Conservation (phyloP, 2,888 invertebrate genomes). For the Unio delphinus region DNA sequence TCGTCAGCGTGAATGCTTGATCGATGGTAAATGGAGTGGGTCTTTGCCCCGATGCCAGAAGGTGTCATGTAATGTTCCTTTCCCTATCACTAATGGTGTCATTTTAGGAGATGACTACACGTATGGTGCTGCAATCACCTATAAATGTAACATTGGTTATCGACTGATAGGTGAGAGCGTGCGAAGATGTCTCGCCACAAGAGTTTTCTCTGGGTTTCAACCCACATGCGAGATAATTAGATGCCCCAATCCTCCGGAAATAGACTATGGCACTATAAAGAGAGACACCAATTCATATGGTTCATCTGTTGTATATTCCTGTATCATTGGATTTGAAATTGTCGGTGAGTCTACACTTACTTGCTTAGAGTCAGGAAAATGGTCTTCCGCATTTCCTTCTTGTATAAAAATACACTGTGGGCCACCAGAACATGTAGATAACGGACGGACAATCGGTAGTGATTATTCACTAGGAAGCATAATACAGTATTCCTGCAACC, state of each 20-base stretch:
- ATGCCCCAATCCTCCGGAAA: constrained; percentile 30
- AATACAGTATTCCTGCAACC: constrained; percentile 48
- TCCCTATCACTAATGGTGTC: constrained; percentile 25
- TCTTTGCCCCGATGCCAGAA: constrained; percentile 24
- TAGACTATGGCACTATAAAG: constrained; percentile 27
- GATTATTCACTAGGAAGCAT: constrained; percentile 23
- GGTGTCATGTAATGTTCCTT: constrained; percentile 27
- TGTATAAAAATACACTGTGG: constrained; percentile 56
- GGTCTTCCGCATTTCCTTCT: constrained; percentile 59
- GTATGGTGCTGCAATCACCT: constrained; percentile 35
- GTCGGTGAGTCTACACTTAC: constrained; percentile 45
- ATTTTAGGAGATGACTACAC: constrained; percentile 24
- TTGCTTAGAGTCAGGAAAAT: constrained; percentile 59
- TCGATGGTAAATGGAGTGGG: constrained; percentile 52
- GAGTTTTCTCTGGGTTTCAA: constrained; percentile 44
- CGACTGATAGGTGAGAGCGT: constrained; percentile 32
- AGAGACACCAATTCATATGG: constrained; percentile 18
- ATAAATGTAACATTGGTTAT: constrained; percentile 52
- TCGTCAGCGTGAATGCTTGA: constrained; percentile 48
- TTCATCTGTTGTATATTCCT: constrained; percentile 28
- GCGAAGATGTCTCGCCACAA: constrained; percentile 42
- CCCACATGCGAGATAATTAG: constrained; percentile 42
- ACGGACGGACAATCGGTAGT: constrained; percentile 33
- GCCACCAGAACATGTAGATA: constrained; percentile 33
- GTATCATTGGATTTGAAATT: constrained; percentile 48